Conservation (phyloP, 2,797 vertebrate genomes). For the Falco biarmicus region DNA sequence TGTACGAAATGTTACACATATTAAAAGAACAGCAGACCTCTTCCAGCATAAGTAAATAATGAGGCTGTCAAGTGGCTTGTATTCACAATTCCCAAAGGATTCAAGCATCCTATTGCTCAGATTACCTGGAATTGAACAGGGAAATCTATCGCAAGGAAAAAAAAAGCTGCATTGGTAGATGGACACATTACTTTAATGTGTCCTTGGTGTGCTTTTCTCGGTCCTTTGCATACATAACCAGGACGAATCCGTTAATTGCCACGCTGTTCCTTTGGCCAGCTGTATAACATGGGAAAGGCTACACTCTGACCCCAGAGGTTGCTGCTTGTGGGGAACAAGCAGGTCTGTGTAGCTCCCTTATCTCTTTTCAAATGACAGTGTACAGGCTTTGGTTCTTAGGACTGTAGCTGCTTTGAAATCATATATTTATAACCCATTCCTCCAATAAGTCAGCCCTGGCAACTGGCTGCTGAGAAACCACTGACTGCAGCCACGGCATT, state of each 20-base stretch:
- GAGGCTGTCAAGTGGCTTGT: not conserved
- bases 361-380: not conserved
- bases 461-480: not conserved
- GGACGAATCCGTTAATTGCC: not conserved
- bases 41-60: not conserved
- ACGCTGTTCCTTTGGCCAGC: not conserved
- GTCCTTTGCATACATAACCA: not conserved
- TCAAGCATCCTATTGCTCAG: not conserved
- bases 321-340: not conserved
- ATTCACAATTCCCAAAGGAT: not conserved
- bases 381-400: not conserved
- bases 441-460: not conserved
- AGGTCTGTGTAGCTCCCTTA: not conserved
- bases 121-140: not conserved
- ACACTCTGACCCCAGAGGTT: not conserved
- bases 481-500: not conserved
- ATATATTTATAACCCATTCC: not conserved
- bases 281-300: not conserved
- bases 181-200: not conserved
- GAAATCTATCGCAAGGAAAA: not conserved
- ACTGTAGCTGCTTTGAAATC: not conserved
- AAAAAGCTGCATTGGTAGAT: not conserved
- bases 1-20: rapidly evolving
- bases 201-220: not conserved
- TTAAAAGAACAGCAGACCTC: not conserved